Evolutionary conservation across 2,888 invertebrate genomes (phyloP).

Genomic region (Mongoloraphidia duomilia): DNA sequence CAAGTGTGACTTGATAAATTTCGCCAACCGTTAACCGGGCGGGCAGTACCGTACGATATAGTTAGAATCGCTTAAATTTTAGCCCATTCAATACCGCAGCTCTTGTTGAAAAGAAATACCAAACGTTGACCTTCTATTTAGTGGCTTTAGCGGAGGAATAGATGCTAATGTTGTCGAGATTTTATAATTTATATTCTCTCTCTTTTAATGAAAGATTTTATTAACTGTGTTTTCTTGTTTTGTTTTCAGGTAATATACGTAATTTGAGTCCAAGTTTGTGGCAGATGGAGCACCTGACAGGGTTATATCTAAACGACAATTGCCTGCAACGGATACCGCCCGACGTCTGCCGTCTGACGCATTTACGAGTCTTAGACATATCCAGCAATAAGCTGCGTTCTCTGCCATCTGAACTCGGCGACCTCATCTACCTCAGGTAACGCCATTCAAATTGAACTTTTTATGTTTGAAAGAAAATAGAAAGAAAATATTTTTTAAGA

Average conservation of each 20-base stretch:
- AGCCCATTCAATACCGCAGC: too few relatives aligned
- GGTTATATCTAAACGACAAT: slow-evolving; percentile 92
- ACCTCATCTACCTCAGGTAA: slow-evolving; percentile 85
- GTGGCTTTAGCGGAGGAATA: too few relatives aligned
- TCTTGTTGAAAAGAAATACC: too few relatives aligned
- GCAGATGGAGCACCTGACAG: slow-evolving; percentile 83
- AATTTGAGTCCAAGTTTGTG: slow-evolving; percentile 87
- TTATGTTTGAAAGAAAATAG: too few relatives aligned
- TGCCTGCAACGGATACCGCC: slow-evolving; percentile 79
- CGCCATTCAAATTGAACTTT: slow-evolving; percentile 3
- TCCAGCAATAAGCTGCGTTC: slow-evolving; percentile 89
- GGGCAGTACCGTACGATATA: too few relatives aligned
- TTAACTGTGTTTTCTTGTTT: slow-evolving; percentile 23
- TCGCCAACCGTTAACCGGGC: too few relatives aligned
- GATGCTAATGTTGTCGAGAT: too few relatives aligned
- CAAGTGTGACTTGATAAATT: too few relatives aligned
- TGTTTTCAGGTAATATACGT: slow-evolving; percentile 82
- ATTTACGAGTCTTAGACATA: slow-evolving; percentile 79
- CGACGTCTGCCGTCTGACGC: slow-evolving; percentile 73
- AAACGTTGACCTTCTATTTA: too few relatives aligned
- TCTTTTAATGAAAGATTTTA: background rate
- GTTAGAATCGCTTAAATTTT: too few relatives aligned
- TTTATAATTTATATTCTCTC: background rate
- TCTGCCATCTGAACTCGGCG: slow-evolving; percentile 91
- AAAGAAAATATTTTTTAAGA: background rate